Percentiles rank a stretch among this genome's conserved stretches.
Evolutionary conservation across 2,888 invertebrate species (phyloP).

Genomic region (Scaptodrosophila latifasciaeformis): DNA sequence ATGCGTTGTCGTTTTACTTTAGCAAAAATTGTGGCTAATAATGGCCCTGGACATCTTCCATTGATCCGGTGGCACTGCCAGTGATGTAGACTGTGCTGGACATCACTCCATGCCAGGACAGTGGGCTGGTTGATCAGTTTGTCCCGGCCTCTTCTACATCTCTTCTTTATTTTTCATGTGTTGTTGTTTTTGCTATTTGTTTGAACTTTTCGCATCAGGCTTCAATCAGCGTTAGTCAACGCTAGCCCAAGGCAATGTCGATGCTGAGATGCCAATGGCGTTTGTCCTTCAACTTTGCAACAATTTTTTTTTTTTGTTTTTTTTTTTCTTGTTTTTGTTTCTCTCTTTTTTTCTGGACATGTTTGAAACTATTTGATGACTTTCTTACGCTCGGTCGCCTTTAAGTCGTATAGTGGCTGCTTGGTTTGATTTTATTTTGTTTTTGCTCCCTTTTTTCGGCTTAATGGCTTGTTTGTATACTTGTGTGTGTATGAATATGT

Average conservation of each 20-base stretch:
- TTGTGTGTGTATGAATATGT: too few species aligned
- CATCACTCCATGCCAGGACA: too few species aligned
- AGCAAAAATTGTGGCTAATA: conserved; percentile 48
- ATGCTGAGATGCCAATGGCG: conserved; percentile 18
- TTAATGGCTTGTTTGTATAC: conserved; percentile 14
- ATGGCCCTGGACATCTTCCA: conserved; percentile 45
- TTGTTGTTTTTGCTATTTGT: conserved; percentile 3
- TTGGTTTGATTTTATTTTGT: conserved; percentile 9
- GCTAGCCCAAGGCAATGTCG: conserved; percentile 4
- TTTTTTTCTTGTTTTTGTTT: too few species aligned
- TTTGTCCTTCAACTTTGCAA: conserved; percentile 43
- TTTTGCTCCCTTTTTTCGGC: too few species aligned
- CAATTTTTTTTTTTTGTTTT: too few species aligned
- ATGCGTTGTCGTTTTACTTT: conserved; percentile 9
- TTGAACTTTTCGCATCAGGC: conserved; percentile 56
- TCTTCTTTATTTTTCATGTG: conserved; percentile 18
- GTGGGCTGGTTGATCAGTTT: conserved; percentile 23
- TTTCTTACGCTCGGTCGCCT: conserved; percentile 53
- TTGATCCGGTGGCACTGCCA: conserved; percentile 35
- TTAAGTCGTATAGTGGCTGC: conserved; percentile 32
- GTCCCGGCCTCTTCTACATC: conserved; percentile 28
- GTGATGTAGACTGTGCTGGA: too few species aligned
- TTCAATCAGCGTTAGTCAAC: conserved; percentile 59
- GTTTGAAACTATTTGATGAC: conserved; percentile 53
- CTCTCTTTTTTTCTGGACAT: too few species aligned